phyloP scores from a whole-genome alignment of 2,113 vertebrate species.

The Dicrurus megarhynchus region DNA sequence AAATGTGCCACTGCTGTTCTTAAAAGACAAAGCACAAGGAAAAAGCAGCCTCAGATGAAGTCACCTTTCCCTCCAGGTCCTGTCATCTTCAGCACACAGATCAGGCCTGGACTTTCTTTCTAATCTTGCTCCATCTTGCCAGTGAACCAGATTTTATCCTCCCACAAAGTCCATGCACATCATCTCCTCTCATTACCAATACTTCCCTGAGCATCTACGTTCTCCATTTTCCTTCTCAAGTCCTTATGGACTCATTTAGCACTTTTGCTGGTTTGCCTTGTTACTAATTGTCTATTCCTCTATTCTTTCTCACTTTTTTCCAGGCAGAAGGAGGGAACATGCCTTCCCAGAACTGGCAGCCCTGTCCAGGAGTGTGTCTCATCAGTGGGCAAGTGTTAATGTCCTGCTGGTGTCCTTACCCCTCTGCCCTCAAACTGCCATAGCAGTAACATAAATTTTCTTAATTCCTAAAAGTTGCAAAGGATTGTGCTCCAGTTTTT shows the following conservation, averaged over 20 bases:
- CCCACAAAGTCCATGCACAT: not conserved
- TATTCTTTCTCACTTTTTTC: not conserved
- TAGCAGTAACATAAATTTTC: not conserved
- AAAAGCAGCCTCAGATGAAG: not conserved
- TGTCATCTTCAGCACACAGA: not conserved
- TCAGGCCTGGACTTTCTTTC: not conserved
- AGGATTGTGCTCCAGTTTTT: not conserved
- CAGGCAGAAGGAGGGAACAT: not conserved
- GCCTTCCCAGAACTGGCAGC: not conserved
- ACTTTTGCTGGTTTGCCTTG: not conserved
- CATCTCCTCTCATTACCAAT: not conserved
- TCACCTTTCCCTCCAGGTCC: not conserved
- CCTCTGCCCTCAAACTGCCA: not conserved
- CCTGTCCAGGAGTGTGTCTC: not conserved
- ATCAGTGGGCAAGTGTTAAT: not conserved
- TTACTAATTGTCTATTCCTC: not conserved
- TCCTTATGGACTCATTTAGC: not conserved
- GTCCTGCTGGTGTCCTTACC: not conserved
- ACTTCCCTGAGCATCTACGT: not conserved
- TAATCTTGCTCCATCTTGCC: not conserved
- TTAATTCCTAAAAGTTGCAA: not conserved
- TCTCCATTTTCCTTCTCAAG: not conserved
- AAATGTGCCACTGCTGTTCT: not conserved
- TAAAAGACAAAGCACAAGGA: not conserved
- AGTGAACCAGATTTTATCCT: not conserved